These are phyloP conservation scores for Macrobrachium nipponense DNA, from an alignment of 1,140 invertebrate species.

Conservation along the genomic window DNA sequence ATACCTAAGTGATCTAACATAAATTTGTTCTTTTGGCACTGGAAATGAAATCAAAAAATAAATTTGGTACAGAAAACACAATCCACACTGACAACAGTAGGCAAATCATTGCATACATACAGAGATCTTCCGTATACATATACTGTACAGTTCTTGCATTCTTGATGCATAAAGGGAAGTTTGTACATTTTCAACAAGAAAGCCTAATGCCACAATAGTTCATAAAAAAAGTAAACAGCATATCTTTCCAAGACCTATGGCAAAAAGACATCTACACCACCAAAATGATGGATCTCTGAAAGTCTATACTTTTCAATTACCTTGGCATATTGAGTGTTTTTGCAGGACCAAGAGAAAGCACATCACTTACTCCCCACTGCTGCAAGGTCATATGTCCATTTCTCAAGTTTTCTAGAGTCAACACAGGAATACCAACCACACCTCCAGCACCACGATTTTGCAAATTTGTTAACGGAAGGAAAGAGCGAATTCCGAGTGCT, in stretches of 20 bases:
- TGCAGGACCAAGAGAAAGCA: conserved; percentile 63
- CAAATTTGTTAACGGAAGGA: conserved; percentile 78
- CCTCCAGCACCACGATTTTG: conserved; percentile 73
- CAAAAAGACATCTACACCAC: no score
- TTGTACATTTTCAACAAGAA: conserved; percentile 45
- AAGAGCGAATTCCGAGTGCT: conserved; percentile 79
- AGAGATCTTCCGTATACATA: conserved; percentile 53
- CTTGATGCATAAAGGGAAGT: conserved; percentile 39
- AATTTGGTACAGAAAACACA: not conserved
- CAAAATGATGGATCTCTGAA: not conserved
- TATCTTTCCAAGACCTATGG: no score
- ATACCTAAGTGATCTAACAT: not conserved
- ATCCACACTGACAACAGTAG: conserved; percentile 9
- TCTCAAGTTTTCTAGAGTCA: conserved; percentile 76
- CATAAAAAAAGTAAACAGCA: not conserved
- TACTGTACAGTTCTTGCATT: conserved; percentile 34
- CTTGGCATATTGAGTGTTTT: conserved; percentile 63
- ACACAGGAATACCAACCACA: conserved; percentile 79
- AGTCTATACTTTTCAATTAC: conserved; percentile 29
- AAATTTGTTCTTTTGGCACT: conserved; percentile 41
- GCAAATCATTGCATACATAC: conserved; percentile 29
- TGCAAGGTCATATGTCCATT: conserved; percentile 70
- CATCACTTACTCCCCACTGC: conserved; percentile 64
- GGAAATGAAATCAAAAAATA: conserved; percentile 34
- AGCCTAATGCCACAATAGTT: conserved; percentile 29